phyloP scores from a whole-genome alignment of 2,113 vertebrate genomes.

The Pachycephala philippinensis region DNA sequence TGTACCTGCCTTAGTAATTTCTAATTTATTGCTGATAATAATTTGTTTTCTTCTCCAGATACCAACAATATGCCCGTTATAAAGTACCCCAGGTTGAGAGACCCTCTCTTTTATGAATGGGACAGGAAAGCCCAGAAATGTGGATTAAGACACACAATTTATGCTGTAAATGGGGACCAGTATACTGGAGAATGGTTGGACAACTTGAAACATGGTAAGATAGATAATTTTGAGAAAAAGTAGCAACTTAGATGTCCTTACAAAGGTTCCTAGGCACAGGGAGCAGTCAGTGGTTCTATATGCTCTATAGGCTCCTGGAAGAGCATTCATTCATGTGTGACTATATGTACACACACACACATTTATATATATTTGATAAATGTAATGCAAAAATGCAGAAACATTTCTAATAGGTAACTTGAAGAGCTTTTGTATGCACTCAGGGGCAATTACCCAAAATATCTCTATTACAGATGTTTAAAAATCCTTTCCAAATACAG shows the following conservation, averaged over 20 bases:
- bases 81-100: conserved; percentile 47
- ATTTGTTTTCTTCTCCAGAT: neutral
- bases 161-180: conserved; percentile 75
- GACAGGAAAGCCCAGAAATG: conserved; percentile 82
- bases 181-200: conserved; percentile 89
- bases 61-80: conserved; percentile 72
- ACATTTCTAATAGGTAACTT: neutral
- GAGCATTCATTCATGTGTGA: neutral
- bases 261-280: neutral
- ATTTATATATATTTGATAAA: neutral
- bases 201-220: conserved; percentile 86
- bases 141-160: conserved; percentile 77
- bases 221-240: neutral
- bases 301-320: neutral
- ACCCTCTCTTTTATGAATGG: conserved; percentile 69
- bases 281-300: neutral
- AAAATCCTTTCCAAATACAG: neutral
- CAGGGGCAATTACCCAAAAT: neutral
- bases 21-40: neutral
- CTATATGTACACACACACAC: neutral
- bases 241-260: neutral
- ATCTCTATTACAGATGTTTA: neutral
- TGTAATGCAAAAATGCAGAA: neutral
- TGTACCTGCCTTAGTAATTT: neutral
- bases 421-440: neutral